Evolutionary conservation across 2,797 vertebrate genomes (phyloP).

Genomic region (Microchirus variegatus): DNA sequence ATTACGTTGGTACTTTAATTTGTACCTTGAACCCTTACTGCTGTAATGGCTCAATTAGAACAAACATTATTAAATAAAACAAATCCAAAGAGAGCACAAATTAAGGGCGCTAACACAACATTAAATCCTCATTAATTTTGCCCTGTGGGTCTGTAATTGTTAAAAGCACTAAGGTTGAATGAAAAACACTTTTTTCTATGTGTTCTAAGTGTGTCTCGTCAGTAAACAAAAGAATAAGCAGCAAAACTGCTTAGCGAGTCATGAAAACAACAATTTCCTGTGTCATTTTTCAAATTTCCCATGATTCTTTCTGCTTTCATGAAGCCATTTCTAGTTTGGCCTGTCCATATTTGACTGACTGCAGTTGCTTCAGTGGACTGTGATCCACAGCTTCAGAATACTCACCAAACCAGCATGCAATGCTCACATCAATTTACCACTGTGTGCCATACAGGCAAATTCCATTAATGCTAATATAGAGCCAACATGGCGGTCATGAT

Average conservation of each 20-base stretch:
- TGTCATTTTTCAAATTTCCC: background rate
- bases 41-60: conserved; percentile 37
- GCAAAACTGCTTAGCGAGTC: conserved; percentile 57
- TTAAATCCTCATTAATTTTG: conserved; percentile 45
- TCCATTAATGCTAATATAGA: conserved; percentile 23
- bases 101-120: conserved; percentile 44
- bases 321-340: conserved; percentile 17
- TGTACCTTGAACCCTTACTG: conserved; percentile 49
- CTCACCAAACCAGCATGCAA: conserved; percentile 33
- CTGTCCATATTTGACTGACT: conserved; percentile 13
- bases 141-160: conserved; percentile 55
- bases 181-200: conserved; percentile 59
- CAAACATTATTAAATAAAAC: conserved; percentile 30
- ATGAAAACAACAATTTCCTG: conserved; percentile 77
- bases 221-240: conserved; percentile 47
- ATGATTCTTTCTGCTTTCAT: background rate
- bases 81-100: conserved; percentile 34
- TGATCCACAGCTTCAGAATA: conserved; percentile 27
- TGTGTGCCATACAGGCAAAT: conserved; percentile 10
- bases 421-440: conserved; percentile 24
- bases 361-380: conserved; percentile 15
- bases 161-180: conserved; percentile 63
- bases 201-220: conserved; percentile 41
- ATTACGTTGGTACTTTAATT: conserved; percentile 50
- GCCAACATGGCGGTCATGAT: conserved; percentile 18